Conservation (phyloP, 2,797 vertebrate species). For the Paguma larvata region DNA sequence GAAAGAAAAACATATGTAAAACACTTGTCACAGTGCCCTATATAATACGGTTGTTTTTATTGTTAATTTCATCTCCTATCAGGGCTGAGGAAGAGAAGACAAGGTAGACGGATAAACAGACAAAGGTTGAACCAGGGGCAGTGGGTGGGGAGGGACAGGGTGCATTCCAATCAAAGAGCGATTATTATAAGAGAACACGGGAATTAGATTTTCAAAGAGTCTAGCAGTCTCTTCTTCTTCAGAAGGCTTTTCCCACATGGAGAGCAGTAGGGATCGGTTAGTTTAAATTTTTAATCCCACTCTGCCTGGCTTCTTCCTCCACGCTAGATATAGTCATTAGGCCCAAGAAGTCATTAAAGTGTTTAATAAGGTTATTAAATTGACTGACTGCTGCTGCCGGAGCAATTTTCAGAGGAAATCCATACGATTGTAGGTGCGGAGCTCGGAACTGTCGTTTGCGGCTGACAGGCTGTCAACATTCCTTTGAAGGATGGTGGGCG, state of each 20-base stretch:
- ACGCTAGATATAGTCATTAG: slow-evolving; percentile 74
- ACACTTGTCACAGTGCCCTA: background rate
- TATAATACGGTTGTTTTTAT: background rate
- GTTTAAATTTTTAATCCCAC: slow-evolving; percentile 82
- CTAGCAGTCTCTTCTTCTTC: background rate
- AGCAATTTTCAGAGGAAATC: slow-evolving; percentile 80
- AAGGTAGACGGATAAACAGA: background rate
- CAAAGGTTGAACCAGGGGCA: background rate
- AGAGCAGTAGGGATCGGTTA: slow-evolving; percentile 42
- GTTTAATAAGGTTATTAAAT: slow-evolving; percentile 86
- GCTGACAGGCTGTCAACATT: slow-evolving; percentile 72
- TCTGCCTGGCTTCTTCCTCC: slow-evolving; percentile 65
- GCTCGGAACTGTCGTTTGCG: slow-evolving; percentile 61
- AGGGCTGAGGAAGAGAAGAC: background rate
- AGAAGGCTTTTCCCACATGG: slow-evolving; percentile 26
- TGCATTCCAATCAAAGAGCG: background rate
- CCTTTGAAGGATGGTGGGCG: slow-evolving; percentile 71
- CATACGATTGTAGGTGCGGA: slow-evolving; percentile 74
- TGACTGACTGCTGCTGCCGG: slow-evolving; percentile 76
- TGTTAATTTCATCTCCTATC: slow-evolving; percentile 5
- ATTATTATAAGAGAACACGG: background rate
- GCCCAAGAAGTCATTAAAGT: slow-evolving; percentile 79
- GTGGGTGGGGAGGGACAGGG: background rate
- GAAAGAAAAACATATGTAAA: background rate
- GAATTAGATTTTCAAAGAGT: background rate